phyloP scores from a whole-genome alignment of 2,797 vertebrate species.

The Hippopotamyrus pictus region DNA sequence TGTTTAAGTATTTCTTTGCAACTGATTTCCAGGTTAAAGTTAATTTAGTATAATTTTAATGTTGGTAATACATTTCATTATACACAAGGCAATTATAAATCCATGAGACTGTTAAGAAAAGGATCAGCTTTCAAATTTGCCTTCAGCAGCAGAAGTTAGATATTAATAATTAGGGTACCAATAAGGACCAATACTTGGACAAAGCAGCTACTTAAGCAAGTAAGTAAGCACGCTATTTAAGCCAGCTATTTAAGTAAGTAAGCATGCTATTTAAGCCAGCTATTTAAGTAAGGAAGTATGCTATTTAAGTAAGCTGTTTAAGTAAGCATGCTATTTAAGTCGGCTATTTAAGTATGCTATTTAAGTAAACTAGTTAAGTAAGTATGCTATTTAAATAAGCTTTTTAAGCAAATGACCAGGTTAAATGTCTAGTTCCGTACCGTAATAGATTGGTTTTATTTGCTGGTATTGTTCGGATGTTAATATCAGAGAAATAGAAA shows the following conservation, averaged over 20 bases:
- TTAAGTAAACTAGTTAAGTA: background rate
- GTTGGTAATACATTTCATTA: background rate
- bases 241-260: background rate
- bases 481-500: background rate
- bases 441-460: background rate
- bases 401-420: background rate
- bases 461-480: background rate
- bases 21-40: background rate
- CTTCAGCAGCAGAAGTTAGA: background rate
- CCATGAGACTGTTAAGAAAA: background rate
- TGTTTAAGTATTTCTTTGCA: background rate
- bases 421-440: background rate
- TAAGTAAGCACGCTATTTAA: background rate
- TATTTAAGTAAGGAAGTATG: background rate
- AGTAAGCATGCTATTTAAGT: background rate
- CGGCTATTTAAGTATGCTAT: background rate
- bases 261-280: background rate
- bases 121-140: background rate
- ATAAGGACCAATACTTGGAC: background rate
- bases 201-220: background rate
- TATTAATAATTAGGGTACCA: background rate
- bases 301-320: background rate
- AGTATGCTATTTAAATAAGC: background rate
- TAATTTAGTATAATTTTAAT: background rate
- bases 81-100: background rate